Base-by-base conservation (phyloP, 2,797 vertebrate species). In the Octomys mimax region DNA sequence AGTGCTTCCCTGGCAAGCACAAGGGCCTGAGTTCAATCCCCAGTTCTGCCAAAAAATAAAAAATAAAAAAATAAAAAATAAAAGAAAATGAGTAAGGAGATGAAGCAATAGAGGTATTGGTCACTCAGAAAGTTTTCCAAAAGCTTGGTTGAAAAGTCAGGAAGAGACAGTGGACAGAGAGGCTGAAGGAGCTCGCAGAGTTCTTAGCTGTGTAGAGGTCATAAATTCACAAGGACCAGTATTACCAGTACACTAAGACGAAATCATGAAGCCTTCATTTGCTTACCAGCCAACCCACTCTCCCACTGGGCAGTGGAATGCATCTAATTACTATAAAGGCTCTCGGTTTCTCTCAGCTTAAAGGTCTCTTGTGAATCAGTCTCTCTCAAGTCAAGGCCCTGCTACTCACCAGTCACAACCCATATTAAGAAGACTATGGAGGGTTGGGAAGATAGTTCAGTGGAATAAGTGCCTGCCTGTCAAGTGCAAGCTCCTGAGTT, bases 51-150 rank as follows among this genome's bases (percentile, higher is more conserved):
- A 39, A 39, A 39, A 39, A 39, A 39, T 39, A 39, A 39, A 39
- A 39, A 39, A 13, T 1, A 0, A 6, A 0, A 19, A 39, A 39
- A 39, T 39, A 39, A 39, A 39, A 39, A 39, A 13, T 1, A 0
- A 6, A 0, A 19, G 2, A 16, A 33, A 61, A 14, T 18, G 39
- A 71, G 19, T 22, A 22, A 24, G 18, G 6, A 9, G 5, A 16
- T 16, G 66, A 28, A 36, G 10, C 57, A 11, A 52, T 24, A 42
- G 61, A 82, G 62, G 62, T 19, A 59, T 31, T 24, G 31, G 49
- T 7, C 6, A 24, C 42, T 22, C 16, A 26, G 28, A 68, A 28
- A 2, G 28, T 31, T 59, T 42, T 28, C 21, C 42, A 87, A 70
- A 81, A 68, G 10, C 13, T n/a, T 87, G 52, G 8, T 6, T 66